Percentiles rank a stretch among this genome's conserved stretches.
phyloP scores from a whole-genome alignment of 2,113 vertebrate species.

The Prinia subflava region DNA sequence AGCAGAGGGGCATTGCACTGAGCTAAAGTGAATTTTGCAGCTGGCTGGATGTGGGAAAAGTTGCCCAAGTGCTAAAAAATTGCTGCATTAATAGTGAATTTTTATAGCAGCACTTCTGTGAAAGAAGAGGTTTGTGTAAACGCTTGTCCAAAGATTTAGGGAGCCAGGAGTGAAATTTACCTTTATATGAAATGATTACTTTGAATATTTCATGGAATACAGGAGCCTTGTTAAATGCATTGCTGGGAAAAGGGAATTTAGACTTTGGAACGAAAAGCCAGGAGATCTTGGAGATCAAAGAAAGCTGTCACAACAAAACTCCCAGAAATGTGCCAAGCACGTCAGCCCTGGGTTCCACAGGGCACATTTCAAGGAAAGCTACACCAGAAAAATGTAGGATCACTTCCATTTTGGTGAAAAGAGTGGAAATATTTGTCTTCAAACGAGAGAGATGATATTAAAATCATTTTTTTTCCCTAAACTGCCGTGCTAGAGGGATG shows the following conservation, averaged over 20 bases:
- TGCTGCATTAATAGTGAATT: neutral
- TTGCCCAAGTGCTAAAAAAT: neutral
- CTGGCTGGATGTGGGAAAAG: neutral
- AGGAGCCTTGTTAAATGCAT: neutral
- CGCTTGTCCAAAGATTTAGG: neutral
- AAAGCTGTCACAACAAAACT: neutral
- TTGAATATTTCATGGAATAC: neutral
- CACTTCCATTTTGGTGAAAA: neutral
- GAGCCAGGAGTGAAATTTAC: neutral
- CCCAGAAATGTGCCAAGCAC: neutral
- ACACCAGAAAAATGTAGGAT: neutral
- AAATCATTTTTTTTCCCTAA: neutral
- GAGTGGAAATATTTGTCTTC: neutral
- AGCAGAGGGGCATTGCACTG: neutral
- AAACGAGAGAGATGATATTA: neutral
- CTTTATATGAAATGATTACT: neutral
- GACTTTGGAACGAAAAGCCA: conserved; percentile 1
- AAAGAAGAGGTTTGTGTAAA: neutral
- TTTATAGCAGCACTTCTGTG: neutral
- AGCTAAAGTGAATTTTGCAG: neutral
- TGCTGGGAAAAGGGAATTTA: neutral
- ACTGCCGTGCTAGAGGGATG: neutral
- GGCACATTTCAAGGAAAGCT: neutral
- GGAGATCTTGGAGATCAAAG: neutral
- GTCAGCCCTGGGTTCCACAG: neutral